phyloP scores from a whole-genome alignment of 1,140 invertebrate species.

The Eumeta japonica region DNA sequence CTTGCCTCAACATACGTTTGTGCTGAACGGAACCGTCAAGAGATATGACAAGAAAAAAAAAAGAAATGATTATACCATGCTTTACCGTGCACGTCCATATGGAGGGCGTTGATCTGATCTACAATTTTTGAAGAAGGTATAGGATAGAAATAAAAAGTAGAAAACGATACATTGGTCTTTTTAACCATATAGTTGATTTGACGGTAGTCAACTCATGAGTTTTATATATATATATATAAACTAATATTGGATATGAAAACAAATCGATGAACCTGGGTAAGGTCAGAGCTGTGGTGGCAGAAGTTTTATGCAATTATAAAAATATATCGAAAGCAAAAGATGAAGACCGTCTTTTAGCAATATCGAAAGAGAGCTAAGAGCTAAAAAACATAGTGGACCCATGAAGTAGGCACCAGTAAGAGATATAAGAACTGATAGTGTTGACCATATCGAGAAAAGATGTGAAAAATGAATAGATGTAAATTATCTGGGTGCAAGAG shows the following conservation, averaged over 20 bases:
- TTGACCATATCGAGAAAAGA: constrained; percentile 11
- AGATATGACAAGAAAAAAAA: background rate
- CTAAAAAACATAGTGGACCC: constrained; percentile 9
- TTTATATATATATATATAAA: too few species aligned
- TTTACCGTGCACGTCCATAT: too few species aligned
- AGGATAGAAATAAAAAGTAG: too few species aligned
- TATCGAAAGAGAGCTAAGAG: constrained; percentile 11
- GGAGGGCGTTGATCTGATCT: too few species aligned
- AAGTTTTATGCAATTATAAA: constrained; percentile 10
- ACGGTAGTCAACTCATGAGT: too few species aligned
- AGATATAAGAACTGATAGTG: constrained; percentile 6
- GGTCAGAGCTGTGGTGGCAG: too few species aligned
- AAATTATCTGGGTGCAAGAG: constrained; percentile 14
- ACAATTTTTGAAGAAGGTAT: too few species aligned
- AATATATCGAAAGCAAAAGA: constrained; percentile 9
- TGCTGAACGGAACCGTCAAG: background rate
- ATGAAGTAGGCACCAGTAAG: constrained; percentile 6
- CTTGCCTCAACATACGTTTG: background rate
- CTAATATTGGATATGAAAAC: too few species aligned
- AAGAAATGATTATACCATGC: too few species aligned
- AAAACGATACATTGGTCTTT: too few species aligned
- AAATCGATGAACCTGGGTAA: too few species aligned
- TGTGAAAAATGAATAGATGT: constrained; percentile 15
- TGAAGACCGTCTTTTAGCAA: constrained; percentile 11
- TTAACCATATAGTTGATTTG: too few species aligned